Percentiles rank a stretch among this genome's conserved stretches.
Conservation (phyloP, 2,797 vertebrate genomes). For the Huso huso region DNA sequence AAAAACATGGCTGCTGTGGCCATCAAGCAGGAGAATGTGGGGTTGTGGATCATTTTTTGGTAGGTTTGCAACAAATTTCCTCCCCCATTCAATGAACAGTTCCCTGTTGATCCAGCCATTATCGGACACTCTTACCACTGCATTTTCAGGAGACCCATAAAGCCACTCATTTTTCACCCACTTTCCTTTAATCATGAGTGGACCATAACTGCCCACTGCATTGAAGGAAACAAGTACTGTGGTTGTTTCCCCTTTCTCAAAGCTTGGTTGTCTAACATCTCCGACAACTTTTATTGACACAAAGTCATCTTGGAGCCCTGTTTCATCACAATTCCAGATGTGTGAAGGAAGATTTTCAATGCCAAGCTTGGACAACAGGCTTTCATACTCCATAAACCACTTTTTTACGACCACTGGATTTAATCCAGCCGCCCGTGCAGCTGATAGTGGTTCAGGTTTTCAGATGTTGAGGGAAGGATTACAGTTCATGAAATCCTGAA, state of each 20-base stretch:
- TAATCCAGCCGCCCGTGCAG: not conserved
- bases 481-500: not conserved
- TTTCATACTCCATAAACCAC: too few species aligned
- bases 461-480: not conserved
- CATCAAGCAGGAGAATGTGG: constrained; percentile 12
- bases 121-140: constrained; percentile 8
- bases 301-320: constrained; percentile 11
- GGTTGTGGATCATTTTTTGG: constrained; percentile 7
- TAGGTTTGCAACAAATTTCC: not conserved
- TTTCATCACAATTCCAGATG: constrained; percentile 14
- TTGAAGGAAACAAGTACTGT: constrained; percentile 1
- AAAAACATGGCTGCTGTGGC: constrained; percentile 8
- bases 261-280: constrained; percentile 5
- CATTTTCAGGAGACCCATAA: not conserved
- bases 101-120: constrained; percentile 14
- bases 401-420: not conserved
- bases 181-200: constrained; percentile 7
- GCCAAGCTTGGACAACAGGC: not conserved
- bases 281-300: constrained; percentile 4
- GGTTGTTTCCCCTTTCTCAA: constrained; percentile 13
- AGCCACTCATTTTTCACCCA: not conserved
- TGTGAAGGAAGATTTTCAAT: not conserved
- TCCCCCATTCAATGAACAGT: constrained; percentile 15
- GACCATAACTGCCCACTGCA: constrained; percentile 5
- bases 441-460: not conserved